Evolutionary conservation across 2,113 vertebrate species (phyloP).

Genomic region (Eulemur rufifrons): DNA sequence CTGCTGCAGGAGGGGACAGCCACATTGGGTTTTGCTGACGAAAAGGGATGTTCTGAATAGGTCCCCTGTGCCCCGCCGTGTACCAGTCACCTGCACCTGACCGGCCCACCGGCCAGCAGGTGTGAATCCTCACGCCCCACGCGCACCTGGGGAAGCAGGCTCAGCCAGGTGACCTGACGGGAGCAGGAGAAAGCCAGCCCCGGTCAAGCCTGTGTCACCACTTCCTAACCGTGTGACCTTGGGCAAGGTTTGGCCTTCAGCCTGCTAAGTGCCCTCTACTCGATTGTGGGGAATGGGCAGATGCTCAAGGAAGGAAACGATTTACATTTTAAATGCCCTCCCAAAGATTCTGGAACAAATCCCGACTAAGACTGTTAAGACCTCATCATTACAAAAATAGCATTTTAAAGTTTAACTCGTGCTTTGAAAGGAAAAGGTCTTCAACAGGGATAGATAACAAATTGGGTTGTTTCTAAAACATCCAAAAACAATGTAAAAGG

Average conservation of each 20-base stretch:
- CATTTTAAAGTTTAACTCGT: not conserved
- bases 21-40: accelerated
- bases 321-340: not conserved
- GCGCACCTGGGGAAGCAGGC: not conserved
- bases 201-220: not conserved
- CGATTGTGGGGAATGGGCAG: not conserved
- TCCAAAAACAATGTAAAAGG: not conserved
- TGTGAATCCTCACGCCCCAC: not conserved
- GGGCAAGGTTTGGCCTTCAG: not conserved
- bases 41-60: too few relatives aligned
- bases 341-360: not conserved
- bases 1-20: too few relatives aligned
- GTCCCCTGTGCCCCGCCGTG: accelerated
- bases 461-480: not conserved
- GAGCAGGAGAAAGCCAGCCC: not conserved
- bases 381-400: not conserved
- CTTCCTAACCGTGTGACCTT: not conserved
- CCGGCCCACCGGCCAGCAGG: not conserved
- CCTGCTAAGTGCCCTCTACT: not conserved
- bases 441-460: not conserved
- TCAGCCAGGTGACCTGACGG: not conserved
- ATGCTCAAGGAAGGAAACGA: not conserved
- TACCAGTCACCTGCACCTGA: not conserved
- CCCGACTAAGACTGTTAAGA: not conserved
- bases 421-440: not conserved